Evolutionary conservation across 2,888 invertebrate genomes (phyloP).

Genomic region (Hypercompe scribonia): DNA sequence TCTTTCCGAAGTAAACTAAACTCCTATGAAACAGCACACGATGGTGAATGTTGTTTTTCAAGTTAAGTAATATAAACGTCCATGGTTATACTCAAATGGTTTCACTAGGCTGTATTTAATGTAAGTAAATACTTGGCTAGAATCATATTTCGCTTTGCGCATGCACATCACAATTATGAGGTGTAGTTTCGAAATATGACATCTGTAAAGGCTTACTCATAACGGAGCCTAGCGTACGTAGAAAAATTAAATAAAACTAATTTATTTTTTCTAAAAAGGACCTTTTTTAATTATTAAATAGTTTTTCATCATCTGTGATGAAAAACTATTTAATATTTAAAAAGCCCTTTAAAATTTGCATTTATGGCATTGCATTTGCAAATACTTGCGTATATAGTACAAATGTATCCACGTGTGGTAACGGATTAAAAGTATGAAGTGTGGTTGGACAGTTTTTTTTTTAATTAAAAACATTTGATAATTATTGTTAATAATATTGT

Average conservation of each 20-base stretch:
- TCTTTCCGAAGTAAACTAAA: not conserved
- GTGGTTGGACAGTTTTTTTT: too few species aligned
- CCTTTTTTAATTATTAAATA: too few species aligned
- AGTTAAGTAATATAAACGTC: constrained; percentile 27
- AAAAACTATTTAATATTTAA: too few species aligned
- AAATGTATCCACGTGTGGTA: too few species aligned
- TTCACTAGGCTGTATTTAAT: constrained; percentile 40
- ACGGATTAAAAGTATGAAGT: too few species aligned
- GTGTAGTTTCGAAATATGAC: constrained; percentile 49
- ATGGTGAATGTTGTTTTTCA: constrained; percentile 47
- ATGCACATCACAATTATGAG: constrained; percentile 53
- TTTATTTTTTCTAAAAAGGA: too few species aligned
- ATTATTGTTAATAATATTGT: too few species aligned
- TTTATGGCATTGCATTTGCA: too few species aligned
- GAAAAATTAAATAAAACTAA: not conserved
- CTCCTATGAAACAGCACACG: constrained; percentile 11
- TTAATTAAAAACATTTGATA: too few species aligned
- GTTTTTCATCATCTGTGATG: too few species aligned
- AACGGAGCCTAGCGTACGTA: not conserved
- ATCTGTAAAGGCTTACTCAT: constrained; percentile 24
- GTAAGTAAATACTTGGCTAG: constrained; percentile 41
- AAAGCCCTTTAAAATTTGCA: too few species aligned
- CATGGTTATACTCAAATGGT: constrained; percentile 36
- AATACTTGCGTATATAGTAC: too few species aligned
- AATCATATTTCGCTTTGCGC: constrained; percentile 43